Evolutionary conservation across 2,797 vertebrate genomes (phyloP).

Genomic region (Microchirus variegatus): DNA sequence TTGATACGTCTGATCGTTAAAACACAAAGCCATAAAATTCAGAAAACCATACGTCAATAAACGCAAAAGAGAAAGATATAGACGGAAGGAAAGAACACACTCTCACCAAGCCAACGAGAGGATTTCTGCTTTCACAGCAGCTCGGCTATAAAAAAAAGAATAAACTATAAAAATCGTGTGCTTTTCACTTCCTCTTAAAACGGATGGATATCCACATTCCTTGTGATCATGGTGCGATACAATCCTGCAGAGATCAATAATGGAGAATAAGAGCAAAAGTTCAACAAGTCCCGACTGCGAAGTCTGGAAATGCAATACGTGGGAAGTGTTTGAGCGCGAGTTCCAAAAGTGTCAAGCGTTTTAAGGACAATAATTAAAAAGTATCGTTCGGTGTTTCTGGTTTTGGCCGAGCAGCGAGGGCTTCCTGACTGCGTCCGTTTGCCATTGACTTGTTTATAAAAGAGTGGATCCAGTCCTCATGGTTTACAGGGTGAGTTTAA

Average conservation of each 20-base stretch:
- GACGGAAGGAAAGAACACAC: background rate
- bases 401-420: no score
- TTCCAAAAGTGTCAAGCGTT: slow-evolving; percentile 16
- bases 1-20: background rate
- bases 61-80: background rate
- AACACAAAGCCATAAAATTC: no score
- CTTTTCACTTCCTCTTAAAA: slow-evolving; percentile 19
- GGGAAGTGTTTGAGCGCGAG: slow-evolving; percentile 11
- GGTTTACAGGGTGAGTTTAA: no score
- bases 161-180: slow-evolving; percentile 18
- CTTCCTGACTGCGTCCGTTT: no score
- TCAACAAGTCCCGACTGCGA: slow-evolving; percentile 12
- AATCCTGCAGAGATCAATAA: slow-evolving; percentile 15
- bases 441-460: no score
- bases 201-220: slow-evolving; percentile 24
- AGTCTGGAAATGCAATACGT: slow-evolving; percentile 16
- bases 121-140: slow-evolving; percentile 5
- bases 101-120: background rate
- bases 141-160: slow-evolving; percentile 11
- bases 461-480: no score
- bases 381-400: slow-evolving; percentile 3
- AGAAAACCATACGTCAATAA: background rate
- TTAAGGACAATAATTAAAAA: slow-evolving; percentile 26
- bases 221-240: slow-evolving; percentile 1
- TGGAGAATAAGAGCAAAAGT: slow-evolving; percentile 2